Conservation (phyloP, 1,140 invertebrate genomes). For the Chionoecetes opilio region DNA sequence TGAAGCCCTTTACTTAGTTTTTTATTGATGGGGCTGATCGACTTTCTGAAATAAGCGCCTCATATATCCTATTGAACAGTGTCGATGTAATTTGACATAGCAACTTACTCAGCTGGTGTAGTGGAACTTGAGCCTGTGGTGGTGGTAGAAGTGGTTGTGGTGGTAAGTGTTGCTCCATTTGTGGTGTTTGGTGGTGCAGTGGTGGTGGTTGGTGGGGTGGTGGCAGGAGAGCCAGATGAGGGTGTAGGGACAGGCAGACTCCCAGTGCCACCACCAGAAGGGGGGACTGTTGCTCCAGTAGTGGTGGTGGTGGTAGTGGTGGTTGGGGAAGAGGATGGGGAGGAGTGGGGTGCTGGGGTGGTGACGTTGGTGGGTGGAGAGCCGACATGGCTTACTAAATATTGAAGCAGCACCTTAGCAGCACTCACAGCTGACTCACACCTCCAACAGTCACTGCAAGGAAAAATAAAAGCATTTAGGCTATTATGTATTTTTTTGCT, state of each 20-base stretch:
- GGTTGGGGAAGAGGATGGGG: conserved; percentile 28
- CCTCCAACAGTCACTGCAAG: conserved; percentile 80
- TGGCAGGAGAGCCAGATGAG: background rate
- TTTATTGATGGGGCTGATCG: too few species aligned
- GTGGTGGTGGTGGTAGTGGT: conserved; percentile 60
- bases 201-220: conserved; percentile 1
- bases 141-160: conserved; percentile 54
- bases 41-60: too few species aligned
- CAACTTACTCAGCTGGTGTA: conserved; percentile 51
- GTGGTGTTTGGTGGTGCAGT: background rate
- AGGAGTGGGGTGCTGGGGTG: conserved; percentile 67
- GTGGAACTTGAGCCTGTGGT: conserved; percentile 41
- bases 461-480: background rate
- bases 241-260: background rate
- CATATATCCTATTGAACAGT: too few species aligned
- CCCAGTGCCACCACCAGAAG: conserved; percentile 52
- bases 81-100: too few species aligned
- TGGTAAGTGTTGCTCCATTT: conserved; percentile 37
- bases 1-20: too few species aligned
- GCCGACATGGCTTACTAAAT: conserved; percentile 73
- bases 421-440: conserved; percentile 79
- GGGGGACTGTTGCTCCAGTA: conserved; percentile 15
- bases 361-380: conserved; percentile 71
- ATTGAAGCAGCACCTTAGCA: conserved; percentile 78
- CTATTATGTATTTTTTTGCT: too few species aligned